Percentiles rank a stretch among this genome's conserved stretches.
Conservation (phyloP, 2,113 vertebrate species). For the Thamnaconus septentrionalis region DNA sequence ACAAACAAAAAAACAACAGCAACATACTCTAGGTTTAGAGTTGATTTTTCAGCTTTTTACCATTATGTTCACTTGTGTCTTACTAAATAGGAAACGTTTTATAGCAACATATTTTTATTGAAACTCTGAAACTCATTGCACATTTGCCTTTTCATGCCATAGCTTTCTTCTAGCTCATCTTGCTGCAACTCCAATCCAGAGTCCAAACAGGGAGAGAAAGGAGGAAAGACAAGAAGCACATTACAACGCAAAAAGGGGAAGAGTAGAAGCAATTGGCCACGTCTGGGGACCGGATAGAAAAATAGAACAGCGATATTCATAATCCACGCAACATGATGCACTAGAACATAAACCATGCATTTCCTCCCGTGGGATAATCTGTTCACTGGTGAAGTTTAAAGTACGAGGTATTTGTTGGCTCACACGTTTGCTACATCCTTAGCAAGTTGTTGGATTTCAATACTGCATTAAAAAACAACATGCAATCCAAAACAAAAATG, state of each 20-base stretch:
- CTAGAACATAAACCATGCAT: slow-evolving; percentile 68
- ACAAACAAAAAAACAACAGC: too few species aligned
- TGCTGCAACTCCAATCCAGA: slow-evolving; percentile 44
- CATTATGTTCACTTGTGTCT: too few species aligned
- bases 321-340: slow-evolving; percentile 70
- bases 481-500: slow-evolving; percentile 65
- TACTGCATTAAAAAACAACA: slow-evolving; percentile 68
- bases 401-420: slow-evolving; percentile 73
- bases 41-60: too few species aligned
- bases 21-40: too few species aligned
- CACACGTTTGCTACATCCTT: slow-evolving; percentile 70
- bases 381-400: slow-evolving; percentile 58
- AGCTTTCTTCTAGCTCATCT: slow-evolving; percentile 57
- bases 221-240: slow-evolving; percentile 59
- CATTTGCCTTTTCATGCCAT: slow-evolving; percentile 78
- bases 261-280: slow-evolving; percentile 45
- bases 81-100: neutral
- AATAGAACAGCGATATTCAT: slow-evolving; percentile 67
- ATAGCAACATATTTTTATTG: slow-evolving; percentile 75
- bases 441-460: slow-evolving; percentile 64
- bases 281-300: slow-evolving; percentile 63
- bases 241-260: slow-evolving; percentile 41
- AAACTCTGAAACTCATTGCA: slow-evolving; percentile 69
- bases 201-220: slow-evolving; percentile 46
- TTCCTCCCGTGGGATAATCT: slow-evolving; percentile 50